Base-by-base conservation (phyloP, 2,797 vertebrate species). In the Varecia variegata region DNA sequence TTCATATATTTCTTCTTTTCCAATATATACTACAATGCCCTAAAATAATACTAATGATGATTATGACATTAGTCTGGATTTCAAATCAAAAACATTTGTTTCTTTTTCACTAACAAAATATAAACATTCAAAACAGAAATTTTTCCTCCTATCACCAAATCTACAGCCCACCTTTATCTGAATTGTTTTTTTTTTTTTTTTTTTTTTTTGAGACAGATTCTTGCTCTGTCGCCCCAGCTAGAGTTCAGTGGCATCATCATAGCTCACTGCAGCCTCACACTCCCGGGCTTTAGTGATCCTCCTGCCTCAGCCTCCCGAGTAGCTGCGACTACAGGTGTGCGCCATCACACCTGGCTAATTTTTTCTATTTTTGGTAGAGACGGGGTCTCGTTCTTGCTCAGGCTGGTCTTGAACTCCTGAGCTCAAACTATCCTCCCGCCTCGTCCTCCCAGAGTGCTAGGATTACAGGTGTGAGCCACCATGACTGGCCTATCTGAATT, bases 21-120 rank as follows among this genome's bases (percentile, higher is more conserved):
- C 9, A 30, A 12, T 15, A 62, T 20, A 38, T 71, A 23, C 45
- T 20, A 23, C 30, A 70, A 45, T 38, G 45, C 47, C 76, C 60
- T 73, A 58, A 94, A 88, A 58, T 23, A 90, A 50, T 35, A 23
- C 21, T 45, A 50, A 71, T 38, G 47, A 58, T n/a, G n/a, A 62
- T 84, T 38, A 60, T 77, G 47, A 47, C 30, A 77, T 10, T 81
- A 77, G 68, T 35, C 73, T 73, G 23, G 47, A 73, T 87, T 93
- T 89, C 62, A 79, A 81, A 80, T 77, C 35, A 82, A 35, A 86
- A 88, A 82, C 8, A 27, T 52, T 56, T 35, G 15, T 30, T 80
- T 94, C 58, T 68, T 73, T 94, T 93, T 93, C 18, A 70, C 20
- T 43, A 40, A 82, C 40, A 92, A 92, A 83, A 81, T 79, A 68